Percentiles rank a stretch among this genome's conserved stretches.
Conservation (phyloP, 2,113 vertebrate species). For the Aix galericulata region DNA sequence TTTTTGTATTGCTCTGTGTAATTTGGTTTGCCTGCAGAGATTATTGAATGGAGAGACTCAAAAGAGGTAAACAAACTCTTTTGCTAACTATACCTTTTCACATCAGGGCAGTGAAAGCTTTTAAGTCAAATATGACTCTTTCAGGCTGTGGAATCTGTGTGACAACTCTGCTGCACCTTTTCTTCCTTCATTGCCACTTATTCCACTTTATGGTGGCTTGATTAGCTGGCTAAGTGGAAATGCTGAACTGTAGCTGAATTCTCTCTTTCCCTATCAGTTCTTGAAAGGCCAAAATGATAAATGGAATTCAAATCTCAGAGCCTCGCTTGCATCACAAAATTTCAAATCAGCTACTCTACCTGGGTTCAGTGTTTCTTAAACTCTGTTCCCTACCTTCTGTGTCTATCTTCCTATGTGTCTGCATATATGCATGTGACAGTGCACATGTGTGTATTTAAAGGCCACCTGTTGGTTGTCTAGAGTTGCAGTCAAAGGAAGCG, state of each 20-base stretch:
- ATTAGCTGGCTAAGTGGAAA: conserved; percentile 53
- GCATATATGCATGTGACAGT: not conserved
- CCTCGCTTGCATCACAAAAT: conserved; percentile 37
- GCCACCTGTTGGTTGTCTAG: not conserved
- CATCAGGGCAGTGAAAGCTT: conserved; percentile 9
- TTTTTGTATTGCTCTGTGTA: not conserved
- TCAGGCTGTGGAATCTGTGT: not conserved
- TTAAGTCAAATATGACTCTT: conserved; percentile 48
- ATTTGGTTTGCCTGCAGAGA: conserved; percentile 3
- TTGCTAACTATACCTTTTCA: conserved; percentile 27
- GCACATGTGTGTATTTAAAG: not conserved
- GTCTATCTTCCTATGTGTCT: not conserved
- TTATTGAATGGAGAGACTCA: not conserved
- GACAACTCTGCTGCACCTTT: conserved; percentile 25
- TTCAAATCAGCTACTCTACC: not conserved
- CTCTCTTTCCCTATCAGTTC: conserved; percentile 19
- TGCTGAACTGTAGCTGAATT: conserved; percentile 26
- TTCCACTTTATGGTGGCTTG: not conserved
- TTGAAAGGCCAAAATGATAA: conserved; percentile 52
- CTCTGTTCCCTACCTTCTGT: not conserved
- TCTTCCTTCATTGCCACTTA: conserved; percentile 41
- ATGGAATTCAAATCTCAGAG: conserved; percentile 32
- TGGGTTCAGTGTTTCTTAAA: conserved; percentile 12
- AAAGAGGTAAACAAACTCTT: conserved; percentile 8
- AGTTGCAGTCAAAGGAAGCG: not conserved